A percentile compares a stretch with the other conserved stretches of the same genome.
Conservation (phyloP, 2,888 invertebrate species). For the Cosmopolites sordidus region DNA sequence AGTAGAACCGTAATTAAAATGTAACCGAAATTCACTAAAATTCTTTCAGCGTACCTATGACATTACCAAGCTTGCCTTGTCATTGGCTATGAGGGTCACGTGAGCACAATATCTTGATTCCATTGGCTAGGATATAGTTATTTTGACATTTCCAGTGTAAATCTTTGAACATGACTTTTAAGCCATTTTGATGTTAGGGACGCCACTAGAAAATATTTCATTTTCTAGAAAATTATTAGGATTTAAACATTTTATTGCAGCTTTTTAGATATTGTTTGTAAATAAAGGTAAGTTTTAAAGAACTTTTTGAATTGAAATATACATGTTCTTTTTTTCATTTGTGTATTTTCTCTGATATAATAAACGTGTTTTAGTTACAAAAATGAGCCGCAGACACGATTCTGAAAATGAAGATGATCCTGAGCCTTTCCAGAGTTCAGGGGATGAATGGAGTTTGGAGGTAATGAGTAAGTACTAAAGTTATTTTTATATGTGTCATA, state of each 20-base stretch:
- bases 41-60: too few relatives aligned
- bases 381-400: conserved; percentile 25
- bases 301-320: neutral
- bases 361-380: conserved; percentile 13
- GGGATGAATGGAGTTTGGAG: conserved; percentile 40
- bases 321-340: neutral
- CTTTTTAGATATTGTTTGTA: neutral
- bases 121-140: too few relatives aligned
- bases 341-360: neutral
- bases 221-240: neutral
- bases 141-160: too few relatives aligned
- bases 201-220: neutral
- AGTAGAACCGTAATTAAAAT: too few relatives aligned
- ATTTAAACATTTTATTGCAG: neutral
- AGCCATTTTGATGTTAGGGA: neutral
- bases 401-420: conserved; percentile 47
- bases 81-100: too few relatives aligned
- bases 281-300: neutral
- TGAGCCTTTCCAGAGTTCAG: conserved; percentile 43
- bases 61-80: too few relatives aligned
- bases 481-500: neutral
- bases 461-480: conserved; percentile 10
- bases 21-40: too few relatives aligned
- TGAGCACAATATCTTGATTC: too few relatives aligned
- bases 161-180: neutral